Conservation (phyloP, 2,797 vertebrate genomes). For the Sparus aurata region DNA sequence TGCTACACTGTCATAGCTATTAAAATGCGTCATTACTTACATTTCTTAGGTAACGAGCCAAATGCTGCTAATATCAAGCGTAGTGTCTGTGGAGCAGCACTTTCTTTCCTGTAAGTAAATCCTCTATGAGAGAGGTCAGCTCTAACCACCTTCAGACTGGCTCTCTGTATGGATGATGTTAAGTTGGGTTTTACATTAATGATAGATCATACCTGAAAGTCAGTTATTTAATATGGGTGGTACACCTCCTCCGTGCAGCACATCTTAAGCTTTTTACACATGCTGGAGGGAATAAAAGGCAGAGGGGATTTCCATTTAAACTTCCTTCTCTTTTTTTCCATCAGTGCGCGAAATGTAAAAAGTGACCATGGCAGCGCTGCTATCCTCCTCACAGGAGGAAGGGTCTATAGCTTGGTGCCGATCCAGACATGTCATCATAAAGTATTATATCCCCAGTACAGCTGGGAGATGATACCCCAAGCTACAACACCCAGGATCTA, state of each 20-base stretch:
- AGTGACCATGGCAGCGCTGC: neutral
- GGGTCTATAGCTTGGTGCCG: neutral
- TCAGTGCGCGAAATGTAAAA: slow-evolving; percentile 6
- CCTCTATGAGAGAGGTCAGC: slow-evolving; percentile 23
- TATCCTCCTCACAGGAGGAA: slow-evolving; percentile 14
- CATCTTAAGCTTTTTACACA: slow-evolving; percentile 1
- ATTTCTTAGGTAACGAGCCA: slow-evolving; percentile 28
- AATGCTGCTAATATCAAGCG: slow-evolving; percentile 3
- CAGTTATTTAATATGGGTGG: neutral
- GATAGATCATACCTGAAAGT: slow-evolving; percentile 18
- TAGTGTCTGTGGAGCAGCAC: neutral
- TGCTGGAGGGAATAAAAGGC: slow-evolving; percentile 13
- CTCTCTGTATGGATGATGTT: neutral
- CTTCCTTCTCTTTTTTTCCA: neutral
- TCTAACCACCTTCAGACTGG: neutral
- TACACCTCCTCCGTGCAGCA: neutral
- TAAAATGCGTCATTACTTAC: slow-evolving; percentile 34
- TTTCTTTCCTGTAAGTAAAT: slow-evolving; percentile 16
- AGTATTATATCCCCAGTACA: slow-evolving; percentile 24
- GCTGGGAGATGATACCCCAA: slow-evolving; percentile 8
- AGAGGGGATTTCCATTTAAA: neutral
- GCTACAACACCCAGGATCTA: neutral
- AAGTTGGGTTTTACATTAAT: neutral
- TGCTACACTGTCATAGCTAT: slow-evolving; percentile 38
- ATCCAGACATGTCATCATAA: slow-evolving; percentile 30